phyloP scores from a whole-genome alignment of 2,888 invertebrate genomes.

The Leptinotarsa juncta region DNA sequence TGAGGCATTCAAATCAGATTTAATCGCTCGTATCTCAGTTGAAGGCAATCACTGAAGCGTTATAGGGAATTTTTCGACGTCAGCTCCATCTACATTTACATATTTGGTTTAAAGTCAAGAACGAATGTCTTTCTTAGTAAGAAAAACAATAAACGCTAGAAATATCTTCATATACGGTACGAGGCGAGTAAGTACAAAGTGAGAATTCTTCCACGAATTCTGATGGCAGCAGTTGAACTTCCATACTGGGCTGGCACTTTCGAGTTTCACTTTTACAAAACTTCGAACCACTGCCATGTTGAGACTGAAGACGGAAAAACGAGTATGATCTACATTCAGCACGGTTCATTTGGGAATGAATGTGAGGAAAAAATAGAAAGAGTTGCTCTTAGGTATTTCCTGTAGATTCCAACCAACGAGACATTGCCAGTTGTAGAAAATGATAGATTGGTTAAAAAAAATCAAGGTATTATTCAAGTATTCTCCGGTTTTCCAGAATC shows the following conservation, averaged over 20 bases:
- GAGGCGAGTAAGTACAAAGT: conserved; percentile 44
- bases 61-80: conserved; percentile 19
- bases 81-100: conserved; percentile 30
- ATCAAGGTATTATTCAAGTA: too few species aligned
- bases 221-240: conserved; percentile 37
- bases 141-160: conserved; percentile 34
- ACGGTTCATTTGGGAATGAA: conserved; percentile 26
- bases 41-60: conserved; percentile 11
- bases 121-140: conserved; percentile 45
- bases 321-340: conserved; percentile 43
- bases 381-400: conserved; percentile 4
- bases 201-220: conserved; percentile 49
- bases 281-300: conserved; percentile 35
- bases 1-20: conserved; percentile 2
- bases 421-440: too few species aligned
- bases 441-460: too few species aligned
- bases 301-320: conserved; percentile 27
- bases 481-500: too few species aligned
- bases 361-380: conserved; percentile 16
- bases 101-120: conserved; percentile 37
- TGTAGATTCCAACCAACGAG: neutral
- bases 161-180: conserved; percentile 42
- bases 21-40: neutral
- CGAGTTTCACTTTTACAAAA: conserved; percentile 48
- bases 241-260: conserved; percentile 49